These are phyloP conservation scores for Tortrix viridana DNA, from an alignment of 2,888 invertebrate genomes.

Conservation along the genomic window DNA sequence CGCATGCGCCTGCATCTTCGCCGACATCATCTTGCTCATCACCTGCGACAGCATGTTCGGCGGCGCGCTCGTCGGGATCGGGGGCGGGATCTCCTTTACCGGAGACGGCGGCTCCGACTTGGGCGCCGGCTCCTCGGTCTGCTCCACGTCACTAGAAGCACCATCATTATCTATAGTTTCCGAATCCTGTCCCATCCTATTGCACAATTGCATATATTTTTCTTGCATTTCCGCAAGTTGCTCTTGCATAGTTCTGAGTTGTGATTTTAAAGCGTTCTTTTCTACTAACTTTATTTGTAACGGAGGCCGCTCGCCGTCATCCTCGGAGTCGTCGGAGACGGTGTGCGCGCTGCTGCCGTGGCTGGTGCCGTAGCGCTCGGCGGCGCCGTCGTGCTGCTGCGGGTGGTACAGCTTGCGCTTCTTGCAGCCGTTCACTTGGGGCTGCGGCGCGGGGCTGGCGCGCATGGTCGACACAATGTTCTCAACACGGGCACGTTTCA, in stretches of 20 bases:
- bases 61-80: slow-evolving; percentile 68
- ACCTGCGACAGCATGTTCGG: slow-evolving; percentile 86
- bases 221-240: slow-evolving; percentile 96
- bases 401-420: slow-evolving; percentile 98
- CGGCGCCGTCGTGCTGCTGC: slow-evolving; percentile 93
- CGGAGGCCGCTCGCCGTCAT: slow-evolving; percentile 90
- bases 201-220: slow-evolving; percentile 94
- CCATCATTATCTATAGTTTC: slow-evolving; percentile 91
- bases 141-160: slow-evolving; percentile 89
- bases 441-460: slow-evolving; percentile 91
- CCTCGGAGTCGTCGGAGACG: slow-evolving; percentile 88
- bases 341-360: slow-evolving; percentile 76
- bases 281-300: slow-evolving; percentile 93
- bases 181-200: slow-evolving; percentile 91
- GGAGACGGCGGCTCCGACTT: slow-evolving; percentile 85
- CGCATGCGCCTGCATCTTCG: slow-evolving; percentile 84
- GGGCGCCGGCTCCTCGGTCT: slow-evolving; percentile 76
- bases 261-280: slow-evolving; percentile 93
- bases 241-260: slow-evolving; percentile 94
- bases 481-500: slow-evolving; percentile 96
- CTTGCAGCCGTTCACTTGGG: slow-evolving; percentile 95
- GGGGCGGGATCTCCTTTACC: slow-evolving; percentile 79
- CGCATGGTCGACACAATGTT: slow-evolving; percentile 98
- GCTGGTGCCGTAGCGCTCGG: slow-evolving; percentile 84
- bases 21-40: slow-evolving; percentile 87